Percentiles rank a stretch among this genome's conserved stretches.
Evolutionary conservation across 2,113 vertebrate species (phyloP).

Genomic region (Callocephalon fimbriatum): DNA sequence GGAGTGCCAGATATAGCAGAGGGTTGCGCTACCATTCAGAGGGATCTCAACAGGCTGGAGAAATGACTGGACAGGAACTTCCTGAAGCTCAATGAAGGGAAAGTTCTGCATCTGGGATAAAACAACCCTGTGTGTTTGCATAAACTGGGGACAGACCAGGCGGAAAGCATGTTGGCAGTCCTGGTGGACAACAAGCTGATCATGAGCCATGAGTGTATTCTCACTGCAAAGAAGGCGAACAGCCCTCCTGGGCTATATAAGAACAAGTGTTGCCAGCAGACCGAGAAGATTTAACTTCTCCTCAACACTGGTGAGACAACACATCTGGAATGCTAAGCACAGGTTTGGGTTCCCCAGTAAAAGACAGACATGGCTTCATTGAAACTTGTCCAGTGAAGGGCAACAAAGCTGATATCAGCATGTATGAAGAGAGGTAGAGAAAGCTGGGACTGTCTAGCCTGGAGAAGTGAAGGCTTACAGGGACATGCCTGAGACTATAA

Average conservation of each 20-base stretch:
- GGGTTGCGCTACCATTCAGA: not conserved
- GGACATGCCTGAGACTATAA: not conserved
- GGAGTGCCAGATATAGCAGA: not conserved
- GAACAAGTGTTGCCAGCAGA: not conserved
- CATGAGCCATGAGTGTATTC: not conserved
- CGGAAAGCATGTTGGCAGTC: not conserved
- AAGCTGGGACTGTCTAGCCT: not conserved
- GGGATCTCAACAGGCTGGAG: not conserved
- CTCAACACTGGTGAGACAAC: not conserved
- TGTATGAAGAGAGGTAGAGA: not conserved
- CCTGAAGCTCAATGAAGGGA: not conserved
- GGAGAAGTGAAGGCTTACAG: not conserved
- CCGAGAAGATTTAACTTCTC: not conserved
- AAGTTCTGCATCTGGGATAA: not conserved
- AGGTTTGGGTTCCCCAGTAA: not conserved
- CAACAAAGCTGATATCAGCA: not conserved
- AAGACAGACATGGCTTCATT: not conserved
- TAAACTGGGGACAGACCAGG: not conserved
- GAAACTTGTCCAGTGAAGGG: not conserved
- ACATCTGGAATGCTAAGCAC: not conserved
- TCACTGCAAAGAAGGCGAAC: not conserved
- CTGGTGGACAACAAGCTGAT: not conserved
- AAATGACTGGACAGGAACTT: not conserved
- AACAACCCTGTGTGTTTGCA: not conserved
- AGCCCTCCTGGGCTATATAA: too few species aligned